A percentile compares a stretch with the other conserved stretches of the same genome.
Conservation (phyloP, 2,113 vertebrate species). For the Nesogale talazaci region DNA sequence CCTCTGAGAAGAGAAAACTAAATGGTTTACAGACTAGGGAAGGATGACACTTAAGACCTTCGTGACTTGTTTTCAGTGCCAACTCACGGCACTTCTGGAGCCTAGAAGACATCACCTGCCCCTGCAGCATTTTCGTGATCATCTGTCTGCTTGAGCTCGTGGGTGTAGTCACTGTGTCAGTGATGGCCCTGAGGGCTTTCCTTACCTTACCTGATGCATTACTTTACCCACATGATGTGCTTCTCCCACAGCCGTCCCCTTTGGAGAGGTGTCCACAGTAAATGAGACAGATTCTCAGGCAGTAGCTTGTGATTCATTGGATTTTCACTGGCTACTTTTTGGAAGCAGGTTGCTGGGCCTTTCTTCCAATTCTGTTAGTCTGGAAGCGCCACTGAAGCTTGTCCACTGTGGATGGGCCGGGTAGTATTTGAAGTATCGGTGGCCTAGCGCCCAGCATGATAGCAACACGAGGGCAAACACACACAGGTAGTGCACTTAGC, state of each 20-base stretch:
- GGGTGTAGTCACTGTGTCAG: neutral
- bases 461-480: neutral
- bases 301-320: neutral
- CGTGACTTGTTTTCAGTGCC: conserved; percentile 2
- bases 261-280: neutral
- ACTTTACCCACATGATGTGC: neutral
- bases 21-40: conserved; percentile 74
- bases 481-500: neutral
- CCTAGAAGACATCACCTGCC: neutral
- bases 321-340: neutral
- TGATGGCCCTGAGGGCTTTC: neutral
- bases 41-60: neutral
- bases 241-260: neutral
- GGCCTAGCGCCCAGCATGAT: neutral
- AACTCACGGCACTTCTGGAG: neutral
- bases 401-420: neutral
- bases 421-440: neutral
- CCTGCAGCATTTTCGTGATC: neutral
- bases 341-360: neutral
- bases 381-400: neutral
- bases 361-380: neutral
- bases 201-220: neutral
- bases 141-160: neutral
- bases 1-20: conserved; percentile 68
- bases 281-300: neutral